These are phyloP conservation scores for Holocentrus rufus DNA, from an alignment of 2,797 vertebrate genomes.

Conservation along the genomic window DNA sequence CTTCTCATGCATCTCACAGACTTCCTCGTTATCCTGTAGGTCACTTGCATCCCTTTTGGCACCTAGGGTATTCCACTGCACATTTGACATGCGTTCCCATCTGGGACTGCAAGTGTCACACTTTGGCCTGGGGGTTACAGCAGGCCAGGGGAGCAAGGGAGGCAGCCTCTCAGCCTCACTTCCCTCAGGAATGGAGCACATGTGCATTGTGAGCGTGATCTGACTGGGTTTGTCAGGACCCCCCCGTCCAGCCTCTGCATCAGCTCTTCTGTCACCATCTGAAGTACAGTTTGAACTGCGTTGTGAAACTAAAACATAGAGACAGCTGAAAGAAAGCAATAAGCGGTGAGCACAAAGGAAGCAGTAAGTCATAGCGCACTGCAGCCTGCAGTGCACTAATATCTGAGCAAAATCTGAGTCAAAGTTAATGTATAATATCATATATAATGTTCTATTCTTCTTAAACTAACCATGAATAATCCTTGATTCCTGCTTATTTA, in stretches of 20 bases:
- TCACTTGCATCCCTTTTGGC: conserved; percentile 57
- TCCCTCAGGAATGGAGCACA: conserved; percentile 50
- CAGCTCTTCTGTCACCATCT: conserved; percentile 61
- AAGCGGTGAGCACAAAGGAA: conserved; percentile 15
- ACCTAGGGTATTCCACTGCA: conserved; percentile 62
- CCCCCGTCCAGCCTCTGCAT: conserved; percentile 47
- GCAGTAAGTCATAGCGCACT: no score
- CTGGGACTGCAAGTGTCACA: conserved; percentile 65
- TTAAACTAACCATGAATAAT: no score
- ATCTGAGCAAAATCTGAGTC: not conserved
- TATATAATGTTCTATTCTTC: not conserved
- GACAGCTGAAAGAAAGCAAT: conserved; percentile 39
- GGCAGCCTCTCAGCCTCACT: conserved; percentile 42
- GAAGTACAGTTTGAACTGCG: conserved; percentile 38
- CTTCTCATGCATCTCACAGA: conserved; percentile 37
- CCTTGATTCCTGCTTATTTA: no score
- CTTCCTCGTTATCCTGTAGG: conserved; percentile 59
- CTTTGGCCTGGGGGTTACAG: conserved; percentile 67
- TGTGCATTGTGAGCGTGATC: conserved; percentile 61
- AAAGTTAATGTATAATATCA: not conserved
- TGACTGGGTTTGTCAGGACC: conserved; percentile 59
- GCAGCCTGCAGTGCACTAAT: not conserved
- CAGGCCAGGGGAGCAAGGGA: conserved; percentile 42
- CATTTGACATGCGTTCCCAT: conserved; percentile 68
- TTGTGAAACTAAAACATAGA: conserved; percentile 29